Percentiles rank a stretch among this genome's conserved stretches.
These are phyloP conservation scores for Melanargia galathea DNA, from an alignment of 2,888 invertebrate species.

Conservation along the genomic window DNA sequence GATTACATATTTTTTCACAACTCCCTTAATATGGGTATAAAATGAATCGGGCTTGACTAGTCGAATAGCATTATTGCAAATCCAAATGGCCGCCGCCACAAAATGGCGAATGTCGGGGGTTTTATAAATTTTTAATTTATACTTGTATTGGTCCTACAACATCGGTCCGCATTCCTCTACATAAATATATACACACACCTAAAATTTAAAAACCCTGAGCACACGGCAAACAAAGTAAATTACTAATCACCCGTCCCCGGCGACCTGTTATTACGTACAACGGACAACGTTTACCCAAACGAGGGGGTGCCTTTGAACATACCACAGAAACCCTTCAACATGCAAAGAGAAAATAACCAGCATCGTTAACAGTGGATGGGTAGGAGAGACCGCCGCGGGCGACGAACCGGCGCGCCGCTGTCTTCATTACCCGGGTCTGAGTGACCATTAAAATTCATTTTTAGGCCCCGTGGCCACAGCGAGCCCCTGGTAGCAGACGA, in stretches of 20 bases:
- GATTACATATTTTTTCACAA: too few relatives aligned
- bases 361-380: slow-evolving; percentile 34
- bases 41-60: too few relatives aligned
- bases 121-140: too few relatives aligned
- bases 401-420: slow-evolving; percentile 47
- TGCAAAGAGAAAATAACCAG: slow-evolving; percentile 37
- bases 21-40: too few relatives aligned
- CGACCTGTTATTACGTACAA: slow-evolving; percentile 34
- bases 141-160: too few relatives aligned
- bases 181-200: not conserved
- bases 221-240: slow-evolving; percentile 35
- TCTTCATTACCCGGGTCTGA: slow-evolving; percentile 67
- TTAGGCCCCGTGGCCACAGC: slow-evolving; percentile 49
- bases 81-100: too few relatives aligned
- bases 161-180: not conserved
- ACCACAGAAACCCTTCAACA: slow-evolving; percentile 31
- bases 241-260: slow-evolving; percentile 38
- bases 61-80: too few relatives aligned
- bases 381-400: slow-evolving; percentile 39
- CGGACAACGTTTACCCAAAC: slow-evolving; percentile 34
- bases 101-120: too few relatives aligned
- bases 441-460: slow-evolving; percentile 77
- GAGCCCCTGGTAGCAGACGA: slow-evolving; percentile 6
- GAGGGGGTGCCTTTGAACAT: slow-evolving; percentile 36
- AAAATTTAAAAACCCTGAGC: not conserved